Base-by-base conservation (phyloP, 2,888 invertebrate genomes). In the Lasioglossum oenotherae region DNA sequence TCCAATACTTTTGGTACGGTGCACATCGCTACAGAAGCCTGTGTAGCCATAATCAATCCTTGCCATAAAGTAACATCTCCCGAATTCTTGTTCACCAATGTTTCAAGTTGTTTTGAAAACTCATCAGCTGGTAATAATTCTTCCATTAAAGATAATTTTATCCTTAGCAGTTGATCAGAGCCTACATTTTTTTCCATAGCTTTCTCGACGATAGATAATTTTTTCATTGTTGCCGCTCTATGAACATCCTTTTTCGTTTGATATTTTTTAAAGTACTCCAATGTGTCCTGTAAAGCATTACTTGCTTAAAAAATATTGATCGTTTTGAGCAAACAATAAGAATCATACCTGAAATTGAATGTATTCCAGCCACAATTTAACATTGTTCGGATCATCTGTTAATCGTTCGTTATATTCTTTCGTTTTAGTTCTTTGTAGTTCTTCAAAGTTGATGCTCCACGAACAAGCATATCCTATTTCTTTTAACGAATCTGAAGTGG, bases 21-120 rank as follows among this genome's bases (percentile, higher is more conserved):
- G 91, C 97, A 97, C 82, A 97, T 96, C 0, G 97, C 96, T 96
- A 97, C 96, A 0, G 97, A 97, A 85, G 95, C 95, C 92, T 96
- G 96, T 1, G 95, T 95, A 2, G 95, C 94, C 93, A 96, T 96
- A 41, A 96, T 96, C 79, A 96, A 95, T 57, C 96, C 95, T 92
- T 96, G 96, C 96, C 96, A 96, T 77, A 96, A 92, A 74, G 92
- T 75, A 60, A 93, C 87, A 87, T 95, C 95, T 46, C 93, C 93
- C 72, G 95, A 94, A 90, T 96, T 96, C 92, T 96, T 96, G 76
- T 95, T 95, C 1, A 96, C 94, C 44, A 96, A 91, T 71, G 91
- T 92, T 90, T 95, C 95, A 31, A 96, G 90, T 74, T 96, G 95
- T 41, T 93, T 94, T 73, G 96, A 96, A 31, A 97, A 95, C 93